Base-by-base conservation (phyloP, 2,888 invertebrate genomes). In the Pasiphila rectangulata region DNA sequence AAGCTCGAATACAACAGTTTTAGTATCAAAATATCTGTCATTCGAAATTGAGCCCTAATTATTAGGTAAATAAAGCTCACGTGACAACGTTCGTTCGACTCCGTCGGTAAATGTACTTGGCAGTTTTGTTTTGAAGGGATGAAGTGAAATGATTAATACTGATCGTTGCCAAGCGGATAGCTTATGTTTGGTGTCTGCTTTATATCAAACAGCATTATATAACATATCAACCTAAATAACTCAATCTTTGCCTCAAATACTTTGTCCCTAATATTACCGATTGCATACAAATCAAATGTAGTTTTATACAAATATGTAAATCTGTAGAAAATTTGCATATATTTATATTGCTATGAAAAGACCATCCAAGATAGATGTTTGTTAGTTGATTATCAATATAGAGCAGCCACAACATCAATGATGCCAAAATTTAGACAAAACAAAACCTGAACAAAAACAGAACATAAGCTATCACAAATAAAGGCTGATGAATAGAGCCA, bases 121-220 rank as follows among this genome's bases (percentile, higher is more conserved):
- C 70, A 70, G 71, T 69, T 59, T 56, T 51, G 48, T 51, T 50
- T 60, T 55, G 61, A 60, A 53, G 56, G 59, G 46, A 63, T 67
- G 63, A 65, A 79, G 56, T 58, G 61, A 52, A 64, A 67, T 69
- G 67, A 67, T 67, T 84, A 85, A 86, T 86, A 86, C 86, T 86
- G 85, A 72, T 83, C 72, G 59, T 64, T 77, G 83, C 81, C 82
- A 80, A 83, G 79, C 67, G 40, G 68, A 70, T 68, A 72, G 68
- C 69, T 67, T 63, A 63, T 57, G 65, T 38, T 35, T 10, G 5
- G 13, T 24, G 19, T 12, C 37, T 37, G 30, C 3, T 32, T 3
- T 48, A 25, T 42, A 37, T 25, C 41, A 29, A 41, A 4, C 15
- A n/a, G n/a, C 34, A 32, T n/a, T n/a, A n/a, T n/a, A n/a, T n/a